A percentile compares a stretch with the other conserved stretches of the same genome.
Conservation (phyloP, 2,113 vertebrate species). For the Anseranas semipalmata region DNA sequence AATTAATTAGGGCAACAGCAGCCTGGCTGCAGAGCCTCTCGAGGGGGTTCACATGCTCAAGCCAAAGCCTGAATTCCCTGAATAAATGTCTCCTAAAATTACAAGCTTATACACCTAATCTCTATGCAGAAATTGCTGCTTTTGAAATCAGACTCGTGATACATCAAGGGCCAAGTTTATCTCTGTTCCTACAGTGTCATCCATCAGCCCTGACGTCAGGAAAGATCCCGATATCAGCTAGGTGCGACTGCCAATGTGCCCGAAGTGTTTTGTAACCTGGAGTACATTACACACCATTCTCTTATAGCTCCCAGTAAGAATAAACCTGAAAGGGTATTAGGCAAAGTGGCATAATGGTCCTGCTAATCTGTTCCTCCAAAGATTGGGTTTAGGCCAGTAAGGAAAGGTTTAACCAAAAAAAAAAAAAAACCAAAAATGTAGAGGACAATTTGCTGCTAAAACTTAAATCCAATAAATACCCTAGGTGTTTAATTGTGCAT, state of each 20-base stretch:
- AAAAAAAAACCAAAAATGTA: not conserved
- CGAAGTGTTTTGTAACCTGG: not conserved
- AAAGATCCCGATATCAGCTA: not conserved
- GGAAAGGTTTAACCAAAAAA: not conserved
- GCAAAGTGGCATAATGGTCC: not conserved
- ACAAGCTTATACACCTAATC: not conserved
- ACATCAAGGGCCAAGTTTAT: not conserved
- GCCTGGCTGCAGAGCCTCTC: not conserved
- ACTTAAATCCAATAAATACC: not conserved
- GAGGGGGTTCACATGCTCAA: not conserved
- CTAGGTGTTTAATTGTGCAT: not conserved
- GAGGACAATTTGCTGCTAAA: not conserved
- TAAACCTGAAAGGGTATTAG: slow-evolving; percentile 14
- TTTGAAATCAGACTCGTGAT: not conserved
- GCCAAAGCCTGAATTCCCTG: not conserved
- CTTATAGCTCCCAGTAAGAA: not conserved
- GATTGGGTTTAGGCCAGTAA: not conserved
- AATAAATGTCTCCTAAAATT: not conserved
- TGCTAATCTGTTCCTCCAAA: slow-evolving; percentile 13
- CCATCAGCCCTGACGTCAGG: not conserved
- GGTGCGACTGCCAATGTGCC: not conserved
- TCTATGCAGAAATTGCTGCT: not conserved
- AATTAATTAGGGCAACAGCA: slow-evolving; percentile 24
- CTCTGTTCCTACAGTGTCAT: not conserved
- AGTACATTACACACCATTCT: not conserved